Base-by-base conservation (phyloP, 2,888 invertebrate species). In the Colostygia pectinataria region DNA sequence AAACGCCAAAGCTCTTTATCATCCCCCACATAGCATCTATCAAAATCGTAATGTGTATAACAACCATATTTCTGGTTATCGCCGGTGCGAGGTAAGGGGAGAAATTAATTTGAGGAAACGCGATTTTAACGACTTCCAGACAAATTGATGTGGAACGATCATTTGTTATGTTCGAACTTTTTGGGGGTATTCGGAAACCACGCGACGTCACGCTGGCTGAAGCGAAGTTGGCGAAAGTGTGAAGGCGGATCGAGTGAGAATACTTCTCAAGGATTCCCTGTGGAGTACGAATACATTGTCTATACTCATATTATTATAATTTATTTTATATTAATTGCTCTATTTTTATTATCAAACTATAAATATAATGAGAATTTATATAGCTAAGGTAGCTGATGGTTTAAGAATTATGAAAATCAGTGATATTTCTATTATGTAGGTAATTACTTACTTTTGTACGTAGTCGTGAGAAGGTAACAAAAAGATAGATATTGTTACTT, bases 41-140 rank as follows among this genome's bases (percentile, higher is more conserved):
- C 80, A 77, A 75, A 75, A 71, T 68, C 66, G 73, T 71, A 71
- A 75, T 74, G 74, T 77, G 73, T 68, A 72, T 71, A 68, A 74
- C 76, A 72, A 77, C 78, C 61, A 61, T 61, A 77, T 76, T 74
- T 70, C 77, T 77, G 76, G 77, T 71, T 61, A 58, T 69, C 68
- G 62, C 70, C 64, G 59, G 58, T 63, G 50, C 50, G 50, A 53
- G 48, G 55, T 48, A 37, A 54, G 81, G 80, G 76, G 74, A 78
- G 74, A 85, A 84, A 88, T 87, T 87, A 82, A 81, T 83, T 80
- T 77, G 79, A 77, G 80, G 80, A 81, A 82, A 83, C 83, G 74
- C 72, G 77, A 81, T 80, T 82, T 80, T 83, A 83, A 82, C 83
- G 80, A 82, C 80, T 77, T 71, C 73, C 74, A 76, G 78, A 80